Percentiles rank a stretch among this genome's conserved stretches.
phyloP scores from a whole-genome alignment of 2,113 vertebrate species.

The Alces alces region DNA sequence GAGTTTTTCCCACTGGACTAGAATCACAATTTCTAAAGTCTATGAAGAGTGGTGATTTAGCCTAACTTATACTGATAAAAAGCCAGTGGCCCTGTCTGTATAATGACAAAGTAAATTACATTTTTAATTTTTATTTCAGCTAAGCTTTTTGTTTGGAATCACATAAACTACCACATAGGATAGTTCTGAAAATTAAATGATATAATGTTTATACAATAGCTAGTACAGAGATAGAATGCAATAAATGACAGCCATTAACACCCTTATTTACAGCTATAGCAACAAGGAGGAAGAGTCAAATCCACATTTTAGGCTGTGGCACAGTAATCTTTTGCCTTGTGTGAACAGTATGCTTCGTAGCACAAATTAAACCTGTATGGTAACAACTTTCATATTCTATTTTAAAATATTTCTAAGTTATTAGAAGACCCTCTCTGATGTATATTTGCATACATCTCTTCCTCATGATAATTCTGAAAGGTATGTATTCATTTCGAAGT shows the following conservation, averaged over 20 bases:
- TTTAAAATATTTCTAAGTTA: background rate
- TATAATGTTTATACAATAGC: background rate
- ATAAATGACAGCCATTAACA: background rate
- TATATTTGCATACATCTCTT: background rate
- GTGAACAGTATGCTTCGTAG: background rate
- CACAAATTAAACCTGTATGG: background rate
- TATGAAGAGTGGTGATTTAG: background rate
- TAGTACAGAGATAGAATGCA: background rate
- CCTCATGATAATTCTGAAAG: constrained; percentile 3
- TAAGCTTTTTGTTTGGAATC: background rate
- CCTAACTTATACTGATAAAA: background rate
- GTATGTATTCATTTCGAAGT: background rate
- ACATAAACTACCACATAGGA: background rate
- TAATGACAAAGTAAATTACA: background rate
- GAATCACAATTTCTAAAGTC: background rate
- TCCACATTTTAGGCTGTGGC: background rate
- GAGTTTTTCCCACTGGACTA: background rate
- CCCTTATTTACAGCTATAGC: background rate
- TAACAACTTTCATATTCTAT: background rate
- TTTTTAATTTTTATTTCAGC: background rate
- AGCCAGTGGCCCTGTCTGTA: background rate
- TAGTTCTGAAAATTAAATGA: background rate
- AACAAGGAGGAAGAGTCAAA: background rate
- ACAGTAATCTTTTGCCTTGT: background rate
- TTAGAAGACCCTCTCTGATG: background rate